Percentiles rank a stretch among this genome's conserved stretches.
phyloP scores from a whole-genome alignment of 2,888 invertebrate species.

The Oligia strigilis region DNA sequence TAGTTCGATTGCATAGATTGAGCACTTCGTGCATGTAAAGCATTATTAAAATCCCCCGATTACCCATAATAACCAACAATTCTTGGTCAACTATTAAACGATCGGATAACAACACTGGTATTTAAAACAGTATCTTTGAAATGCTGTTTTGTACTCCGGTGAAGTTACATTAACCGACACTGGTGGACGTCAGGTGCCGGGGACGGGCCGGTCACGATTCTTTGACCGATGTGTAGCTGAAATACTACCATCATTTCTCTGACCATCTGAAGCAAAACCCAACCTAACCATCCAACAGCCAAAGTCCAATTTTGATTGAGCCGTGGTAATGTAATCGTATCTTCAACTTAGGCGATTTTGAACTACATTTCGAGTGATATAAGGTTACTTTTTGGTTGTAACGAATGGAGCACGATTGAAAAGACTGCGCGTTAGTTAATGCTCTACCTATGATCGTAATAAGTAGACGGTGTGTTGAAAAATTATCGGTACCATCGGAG shows the following conservation, averaged over 20 bases:
- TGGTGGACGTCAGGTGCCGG: constrained; percentile 88
- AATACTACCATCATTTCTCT: constrained; percentile 73
- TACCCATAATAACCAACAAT: constrained; percentile 41
- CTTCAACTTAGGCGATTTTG: constrained; percentile 55
- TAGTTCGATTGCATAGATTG: not conserved
- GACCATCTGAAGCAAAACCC: constrained; percentile 59
- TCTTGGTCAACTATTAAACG: constrained; percentile 52
- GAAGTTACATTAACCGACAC: constrained; percentile 85
- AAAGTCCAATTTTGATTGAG: constrained; percentile 61
- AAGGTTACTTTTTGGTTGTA: constrained; percentile 65
- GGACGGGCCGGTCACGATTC: constrained; percentile 89
- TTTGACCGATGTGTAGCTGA: constrained; percentile 88
- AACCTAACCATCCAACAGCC: constrained; percentile 49
- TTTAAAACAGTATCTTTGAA: constrained; percentile 82
- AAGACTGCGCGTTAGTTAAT: constrained; percentile 86
- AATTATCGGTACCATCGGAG: constrained; percentile 90
- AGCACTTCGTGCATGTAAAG: not conserved
- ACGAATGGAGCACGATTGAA: constrained; percentile 70
- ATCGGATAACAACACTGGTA: constrained; percentile 65
- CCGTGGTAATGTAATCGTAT: constrained; percentile 43
- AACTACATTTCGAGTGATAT: constrained; percentile 20
- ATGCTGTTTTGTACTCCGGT: constrained; percentile 78
- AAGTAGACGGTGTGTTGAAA: constrained; percentile 91
- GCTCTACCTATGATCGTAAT: constrained; percentile 89
- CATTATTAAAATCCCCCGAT: constrained; percentile 24